These are phyloP conservation scores for Elachura formosa DNA, from an alignment of 2,113 vertebrate genomes.

Conservation along the genomic window DNA sequence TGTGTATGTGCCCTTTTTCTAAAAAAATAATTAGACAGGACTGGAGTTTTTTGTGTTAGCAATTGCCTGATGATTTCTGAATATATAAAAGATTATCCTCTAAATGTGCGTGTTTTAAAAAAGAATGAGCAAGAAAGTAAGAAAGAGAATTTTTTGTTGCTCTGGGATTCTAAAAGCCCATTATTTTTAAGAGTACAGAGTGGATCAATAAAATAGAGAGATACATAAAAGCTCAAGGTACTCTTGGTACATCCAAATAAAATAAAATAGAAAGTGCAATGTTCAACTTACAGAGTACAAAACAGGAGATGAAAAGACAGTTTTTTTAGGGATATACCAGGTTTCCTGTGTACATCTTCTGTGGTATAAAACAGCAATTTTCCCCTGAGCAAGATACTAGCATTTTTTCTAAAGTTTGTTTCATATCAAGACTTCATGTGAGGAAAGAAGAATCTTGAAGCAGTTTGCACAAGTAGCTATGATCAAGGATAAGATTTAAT, in stretches of 20 bases:
- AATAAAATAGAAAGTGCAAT: constrained; percentile 39
- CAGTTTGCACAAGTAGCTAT: constrained; percentile 10
- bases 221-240: constrained; percentile 70
- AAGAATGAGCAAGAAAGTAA: constrained; percentile 53
- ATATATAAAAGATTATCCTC: constrained; percentile 45
- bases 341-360: neutral
- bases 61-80: constrained; percentile 36
- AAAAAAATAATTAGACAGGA: neutral
- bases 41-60: neutral
- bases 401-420: constrained; percentile 47
- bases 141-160: constrained; percentile 68
- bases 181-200: constrained; percentile 72
- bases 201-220: constrained; percentile 74
- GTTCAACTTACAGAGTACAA: neutral
- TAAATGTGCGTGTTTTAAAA: constrained; percentile 53
- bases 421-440: neutral
- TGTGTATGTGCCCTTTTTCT: neutral
- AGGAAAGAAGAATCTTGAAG: neutral
- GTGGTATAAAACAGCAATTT: constrained; percentile 32
- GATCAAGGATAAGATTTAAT: constrained; percentile 33
- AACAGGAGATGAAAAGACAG: neutral
- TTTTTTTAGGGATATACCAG: constrained; percentile 4
- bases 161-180: constrained; percentile 68
- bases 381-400: constrained; percentile 5
- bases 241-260: constrained; percentile 61